Conservation (phyloP, 37 sponge, comb jelly and placozoan genomes). For the Spongia lamella region DNA sequence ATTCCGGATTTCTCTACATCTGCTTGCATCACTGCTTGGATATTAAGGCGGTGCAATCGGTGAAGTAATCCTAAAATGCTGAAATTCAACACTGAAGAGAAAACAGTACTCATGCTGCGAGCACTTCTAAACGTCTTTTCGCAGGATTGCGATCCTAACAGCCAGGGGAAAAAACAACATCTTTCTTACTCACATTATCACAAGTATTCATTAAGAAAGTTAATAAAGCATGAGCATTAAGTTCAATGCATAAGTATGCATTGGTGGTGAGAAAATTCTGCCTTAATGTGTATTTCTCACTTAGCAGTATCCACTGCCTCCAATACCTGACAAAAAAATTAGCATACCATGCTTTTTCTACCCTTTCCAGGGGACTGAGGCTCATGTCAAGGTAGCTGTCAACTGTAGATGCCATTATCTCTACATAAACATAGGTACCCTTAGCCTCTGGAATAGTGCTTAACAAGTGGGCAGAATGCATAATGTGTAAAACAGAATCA, state of each 20-base stretch:
- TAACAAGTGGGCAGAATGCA: constrained; percentile 30
- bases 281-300: too few species aligned
- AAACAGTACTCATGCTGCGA: constrained; percentile 50
- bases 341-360: constrained; percentile 48
- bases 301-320: constrained; percentile 45
- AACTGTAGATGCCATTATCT: constrained; percentile 14
- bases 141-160: constrained; percentile 72
- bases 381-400: constrained; percentile 54
- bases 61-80: too few species aligned
- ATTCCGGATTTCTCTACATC: too few species aligned
- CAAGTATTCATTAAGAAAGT: constrained; percentile 14
- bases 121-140: constrained; percentile 42
- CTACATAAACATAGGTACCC: constrained; percentile 29
- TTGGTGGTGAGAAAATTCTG: too few species aligned
- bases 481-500: too few species aligned
- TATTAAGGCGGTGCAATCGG: too few species aligned
- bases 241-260: constrained; percentile 57
- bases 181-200: neutral
- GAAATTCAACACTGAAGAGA: too few species aligned
- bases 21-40: too few species aligned
- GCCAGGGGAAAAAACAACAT: too few species aligned
- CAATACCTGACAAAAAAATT: constrained; percentile 48
- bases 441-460: constrained; percentile 41
- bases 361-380: constrained; percentile 30
- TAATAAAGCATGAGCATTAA: constrained; percentile 53